phyloP scores from a whole-genome alignment of 1,140 invertebrate species.

The Drosophila tropicalis region DNA sequence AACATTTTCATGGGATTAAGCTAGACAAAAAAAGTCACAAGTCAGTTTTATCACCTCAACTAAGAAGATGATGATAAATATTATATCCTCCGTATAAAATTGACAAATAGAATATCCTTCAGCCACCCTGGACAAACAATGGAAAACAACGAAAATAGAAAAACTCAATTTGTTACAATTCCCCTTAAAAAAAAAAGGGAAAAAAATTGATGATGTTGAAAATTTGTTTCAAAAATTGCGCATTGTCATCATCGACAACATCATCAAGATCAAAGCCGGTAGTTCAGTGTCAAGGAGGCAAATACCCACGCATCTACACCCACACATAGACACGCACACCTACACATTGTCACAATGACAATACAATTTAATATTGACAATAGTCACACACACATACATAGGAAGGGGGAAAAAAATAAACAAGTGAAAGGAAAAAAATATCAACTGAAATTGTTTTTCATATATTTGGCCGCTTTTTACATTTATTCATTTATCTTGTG shows the following conservation, averaged over 20 bases:
- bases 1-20: background rate
- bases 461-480: slow-evolving; percentile 27
- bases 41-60: slow-evolving; percentile 7
- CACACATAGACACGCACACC: slow-evolving; percentile 14
- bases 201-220: slow-evolving; percentile 73
- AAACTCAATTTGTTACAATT: slow-evolving; percentile 4
- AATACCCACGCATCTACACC: slow-evolving; percentile 13
- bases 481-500: slow-evolving; percentile 67
- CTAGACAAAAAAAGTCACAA: background rate
- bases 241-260: slow-evolving; percentile 61
- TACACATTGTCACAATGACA: slow-evolving; percentile 55
- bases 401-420: slow-evolving; percentile 4
- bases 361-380: slow-evolving; percentile 70
- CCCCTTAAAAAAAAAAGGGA: slow-evolving; percentile 30
- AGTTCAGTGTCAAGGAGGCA: slow-evolving; percentile 42
- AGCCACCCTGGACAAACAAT: background rate
- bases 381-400: background rate
- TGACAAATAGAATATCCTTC: slow-evolving; percentile 44
- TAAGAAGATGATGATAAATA: background rate
- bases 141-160: slow-evolving; percentile 25
- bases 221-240: slow-evolving; percentile 69
- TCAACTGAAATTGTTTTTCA: slow-evolving; percentile 55
- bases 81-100: slow-evolving; percentile 23
- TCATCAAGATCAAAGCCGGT: slow-evolving; percentile 72
- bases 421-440: slow-evolving; percentile 13